Evolutionary conservation across 2,113 vertebrate genomes (phyloP), one percentile per base, ranked within the genome.

Genomic region (Hypocryptadius cinnamomeus): DNA sequence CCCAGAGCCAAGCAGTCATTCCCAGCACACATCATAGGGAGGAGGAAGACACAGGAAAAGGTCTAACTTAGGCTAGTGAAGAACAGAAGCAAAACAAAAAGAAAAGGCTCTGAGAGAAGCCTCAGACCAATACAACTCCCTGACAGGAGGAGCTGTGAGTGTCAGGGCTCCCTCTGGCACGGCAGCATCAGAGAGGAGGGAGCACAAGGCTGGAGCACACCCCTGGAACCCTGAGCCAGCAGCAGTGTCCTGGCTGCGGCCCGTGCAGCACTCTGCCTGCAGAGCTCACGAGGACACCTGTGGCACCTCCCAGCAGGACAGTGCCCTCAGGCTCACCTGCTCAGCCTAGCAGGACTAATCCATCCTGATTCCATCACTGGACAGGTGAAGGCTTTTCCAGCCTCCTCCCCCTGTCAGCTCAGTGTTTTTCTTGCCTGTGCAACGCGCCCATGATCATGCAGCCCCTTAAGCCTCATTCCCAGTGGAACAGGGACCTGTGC

Each of bases 201-300:
- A 50, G 69, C 22, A 7, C 15, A 22, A 39, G 30, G 53, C 35
- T 33, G 16, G 7, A 59, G 1, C 33, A 40, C 0, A 0, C 3
- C 42, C 37, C 2, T 2, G 5, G 77, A 64, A 65, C 37, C 8
- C 24, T 4, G 59, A 13, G 9, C 10, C 0, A 1, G n/a, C 63
- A 35, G 8, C 44, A 3, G 0, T 1, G 40, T 13, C 31, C 85
- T 23, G 64, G 72, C 42, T 87, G 60, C 31, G n/a, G 5, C 1
- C 30, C 15, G 1, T 22, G 22, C 71, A 64, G 76, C 25, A 3
- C 45, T 37, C 25, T 12, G 37, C 4, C 39, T 44, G 15, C 79
- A 42, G 42, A 2, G 12, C 15, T 28, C 44, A 17, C 50, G 37
- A 33, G 20, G 39, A 73, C 42, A 24, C 28, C 33, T 8, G 21